Conservation (phyloP, 2,113 vertebrate genomes). For the Chionodraco myersi region DNA sequence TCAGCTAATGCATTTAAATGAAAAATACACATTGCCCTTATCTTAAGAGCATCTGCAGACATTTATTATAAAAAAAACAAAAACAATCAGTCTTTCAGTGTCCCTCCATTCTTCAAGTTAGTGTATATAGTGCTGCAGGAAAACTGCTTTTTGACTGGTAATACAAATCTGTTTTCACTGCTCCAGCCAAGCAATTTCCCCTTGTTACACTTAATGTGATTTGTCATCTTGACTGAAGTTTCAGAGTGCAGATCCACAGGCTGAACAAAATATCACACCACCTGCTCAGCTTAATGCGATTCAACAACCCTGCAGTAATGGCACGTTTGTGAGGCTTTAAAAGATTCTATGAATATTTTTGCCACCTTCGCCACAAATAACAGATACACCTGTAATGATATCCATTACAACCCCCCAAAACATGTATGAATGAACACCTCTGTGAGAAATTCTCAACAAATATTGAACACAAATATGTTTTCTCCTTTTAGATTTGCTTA, state of each 20-base stretch:
- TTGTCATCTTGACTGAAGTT: constrained; percentile 39
- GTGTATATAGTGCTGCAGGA: constrained; percentile 2
- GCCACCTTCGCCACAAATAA: neutral
- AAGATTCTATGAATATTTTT: constrained; percentile 13
- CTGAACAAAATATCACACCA: constrained; percentile 10
- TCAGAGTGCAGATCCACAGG: constrained; percentile 14
- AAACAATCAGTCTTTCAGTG: neutral
- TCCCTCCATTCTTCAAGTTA: constrained; percentile 4
- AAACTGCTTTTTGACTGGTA: constrained; percentile 23
- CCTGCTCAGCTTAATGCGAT: constrained; percentile 16
- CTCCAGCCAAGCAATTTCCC: constrained; percentile 12
- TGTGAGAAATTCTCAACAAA: neutral
- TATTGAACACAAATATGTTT: neutral
- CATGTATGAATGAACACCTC: neutral
- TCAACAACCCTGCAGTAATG: constrained; percentile 12
- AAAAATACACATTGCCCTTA: neutral
- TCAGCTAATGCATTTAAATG: neutral
- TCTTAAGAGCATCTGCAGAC: constrained; percentile 5
- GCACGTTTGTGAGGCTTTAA: constrained; percentile 2
- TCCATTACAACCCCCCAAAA: neutral
- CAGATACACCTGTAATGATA: neutral
- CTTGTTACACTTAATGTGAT: constrained; percentile 39
- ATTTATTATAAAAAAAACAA: neutral
- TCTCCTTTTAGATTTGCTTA: neutral
- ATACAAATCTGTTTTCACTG: constrained; percentile 34